A percentile compares a stretch with the other conserved stretches of the same genome.
These are phyloP conservation scores for Gnatocerus cornutus DNA, from an alignment of 2,888 invertebrate genomes.

Conservation along the genomic window DNA sequence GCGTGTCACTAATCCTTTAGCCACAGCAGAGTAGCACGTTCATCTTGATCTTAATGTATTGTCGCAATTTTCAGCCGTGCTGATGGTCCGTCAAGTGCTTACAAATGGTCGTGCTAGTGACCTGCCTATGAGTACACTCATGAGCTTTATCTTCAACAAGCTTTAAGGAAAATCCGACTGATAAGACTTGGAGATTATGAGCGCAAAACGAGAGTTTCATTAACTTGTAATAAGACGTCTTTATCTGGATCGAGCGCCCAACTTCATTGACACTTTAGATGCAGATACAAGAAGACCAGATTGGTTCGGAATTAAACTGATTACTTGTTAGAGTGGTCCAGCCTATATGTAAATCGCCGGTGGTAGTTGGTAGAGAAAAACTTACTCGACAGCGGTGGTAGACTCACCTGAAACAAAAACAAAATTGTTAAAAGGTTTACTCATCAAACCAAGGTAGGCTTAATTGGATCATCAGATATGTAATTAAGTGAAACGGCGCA, in stretches of 20 bases:
- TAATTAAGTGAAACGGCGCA: slow-evolving; percentile 13
- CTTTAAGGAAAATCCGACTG: slow-evolving; percentile 47
- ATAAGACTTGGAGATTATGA: slow-evolving; percentile 50
- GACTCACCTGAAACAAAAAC: slow-evolving; percentile 49
- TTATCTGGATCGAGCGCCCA: slow-evolving; percentile 47
- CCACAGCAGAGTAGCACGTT: slow-evolving; percentile 22
- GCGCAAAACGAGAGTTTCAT: slow-evolving; percentile 54
- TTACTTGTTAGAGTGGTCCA: slow-evolving; percentile 49
- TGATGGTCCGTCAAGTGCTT: slow-evolving; percentile 22
- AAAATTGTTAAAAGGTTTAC: slow-evolving; percentile 10
- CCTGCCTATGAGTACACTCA: slow-evolving; percentile 11
- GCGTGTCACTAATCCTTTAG: slow-evolving; percentile 37
- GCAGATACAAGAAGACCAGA: slow-evolving; percentile 50
- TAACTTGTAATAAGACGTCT: slow-evolving; percentile 52
- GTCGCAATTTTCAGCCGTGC: slow-evolving; percentile 28
- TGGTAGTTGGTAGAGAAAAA: too few species aligned
- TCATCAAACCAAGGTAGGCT: slow-evolving; percentile 16
- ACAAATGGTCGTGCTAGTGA: slow-evolving; percentile 36
- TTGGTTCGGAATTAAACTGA: slow-evolving; percentile 40
- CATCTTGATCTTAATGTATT: slow-evolving; percentile 40
- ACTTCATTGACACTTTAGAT: slow-evolving; percentile 52
- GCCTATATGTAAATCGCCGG: slow-evolving; percentile 53
- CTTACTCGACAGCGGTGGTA: too few species aligned
- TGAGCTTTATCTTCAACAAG: slow-evolving; percentile 27
- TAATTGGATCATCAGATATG: background rate